Percentiles rank a stretch among this genome's conserved stretches.
Conservation (phyloP, 2,888 invertebrate species). For the Fragum fragum region DNA sequence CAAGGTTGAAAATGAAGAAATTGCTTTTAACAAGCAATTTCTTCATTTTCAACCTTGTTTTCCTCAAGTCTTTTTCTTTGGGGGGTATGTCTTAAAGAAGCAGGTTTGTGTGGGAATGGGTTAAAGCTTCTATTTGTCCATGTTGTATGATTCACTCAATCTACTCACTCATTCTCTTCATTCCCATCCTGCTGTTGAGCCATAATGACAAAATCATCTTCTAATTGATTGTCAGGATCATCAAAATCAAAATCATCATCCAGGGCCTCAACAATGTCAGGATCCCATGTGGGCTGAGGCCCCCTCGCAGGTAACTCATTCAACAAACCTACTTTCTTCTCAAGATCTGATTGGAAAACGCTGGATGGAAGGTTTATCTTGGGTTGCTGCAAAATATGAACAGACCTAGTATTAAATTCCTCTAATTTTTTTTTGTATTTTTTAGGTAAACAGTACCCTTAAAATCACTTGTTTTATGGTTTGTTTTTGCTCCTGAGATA, state of each 20-base stretch:
- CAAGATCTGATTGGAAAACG: constrained; percentile 94
- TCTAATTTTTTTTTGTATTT: too few species aligned
- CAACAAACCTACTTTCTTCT: constrained; percentile 94
- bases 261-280: constrained; percentile 96
- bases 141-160: too few species aligned
- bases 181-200: constrained; percentile 89
- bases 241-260: constrained; percentile 96
- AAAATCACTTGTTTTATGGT: too few species aligned
- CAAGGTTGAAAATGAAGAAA: too few species aligned
- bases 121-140: too few species aligned
- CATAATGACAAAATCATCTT: constrained; percentile 96
- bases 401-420: neutral
- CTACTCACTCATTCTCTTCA: constrained; percentile 33
- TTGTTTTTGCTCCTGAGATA: too few species aligned
- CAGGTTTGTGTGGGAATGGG: too few species aligned
- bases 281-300: constrained; percentile 91
- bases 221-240: constrained; percentile 94
- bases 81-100: too few species aligned
- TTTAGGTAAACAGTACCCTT: too few species aligned
- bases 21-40: too few species aligned
- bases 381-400: constrained; percentile 49
- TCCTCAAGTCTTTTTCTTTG: too few species aligned
- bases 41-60: too few species aligned
- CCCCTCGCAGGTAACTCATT: constrained; percentile 88
- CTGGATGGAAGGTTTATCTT: constrained; percentile 92